phyloP scores from a whole-genome alignment of 2,888 invertebrate species.

The Achlya flavicornis region DNA sequence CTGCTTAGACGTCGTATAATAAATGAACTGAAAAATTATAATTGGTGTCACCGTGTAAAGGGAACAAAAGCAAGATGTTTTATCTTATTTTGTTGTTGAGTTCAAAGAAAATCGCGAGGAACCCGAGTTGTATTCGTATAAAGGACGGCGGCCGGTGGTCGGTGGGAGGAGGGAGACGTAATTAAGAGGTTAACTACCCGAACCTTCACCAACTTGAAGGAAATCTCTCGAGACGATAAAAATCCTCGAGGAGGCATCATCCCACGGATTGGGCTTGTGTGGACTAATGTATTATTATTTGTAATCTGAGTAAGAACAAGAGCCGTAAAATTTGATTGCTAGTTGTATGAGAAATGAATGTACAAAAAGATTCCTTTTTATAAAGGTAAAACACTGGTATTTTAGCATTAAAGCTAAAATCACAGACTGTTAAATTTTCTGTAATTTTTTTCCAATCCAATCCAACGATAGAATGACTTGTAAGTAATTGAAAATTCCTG shows the following conservation, averaged over 20 bases:
- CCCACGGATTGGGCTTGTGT: background rate
- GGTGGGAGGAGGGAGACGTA: background rate
- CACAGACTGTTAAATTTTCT: background rate
- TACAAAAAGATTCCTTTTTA: no score
- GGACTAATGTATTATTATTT: background rate
- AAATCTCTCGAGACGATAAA: conserved; percentile 7
- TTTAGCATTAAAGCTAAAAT: background rate
- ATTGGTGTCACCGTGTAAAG: conserved; percentile 32
- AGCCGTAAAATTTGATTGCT: background rate
- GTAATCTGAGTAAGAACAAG: background rate
- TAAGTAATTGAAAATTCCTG: background rate
- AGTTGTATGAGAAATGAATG: background rate
- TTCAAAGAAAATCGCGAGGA: conserved; percentile 23
- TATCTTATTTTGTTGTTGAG: conserved; percentile 26
- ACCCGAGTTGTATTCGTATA: background rate
- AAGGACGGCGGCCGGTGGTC: background rate
- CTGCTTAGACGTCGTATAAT: conserved; percentile 22
- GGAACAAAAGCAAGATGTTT: conserved; percentile 10
- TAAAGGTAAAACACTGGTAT: no score
- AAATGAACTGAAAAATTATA: conserved; percentile 41
- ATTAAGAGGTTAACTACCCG: conserved; percentile 30
- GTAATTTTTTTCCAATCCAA: background rate
- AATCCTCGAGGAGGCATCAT: background rate
- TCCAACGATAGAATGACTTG: background rate
- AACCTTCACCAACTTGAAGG: background rate